Base-by-base conservation (phyloP, 2,797 vertebrate species). In the Gallirallus australis region DNA sequence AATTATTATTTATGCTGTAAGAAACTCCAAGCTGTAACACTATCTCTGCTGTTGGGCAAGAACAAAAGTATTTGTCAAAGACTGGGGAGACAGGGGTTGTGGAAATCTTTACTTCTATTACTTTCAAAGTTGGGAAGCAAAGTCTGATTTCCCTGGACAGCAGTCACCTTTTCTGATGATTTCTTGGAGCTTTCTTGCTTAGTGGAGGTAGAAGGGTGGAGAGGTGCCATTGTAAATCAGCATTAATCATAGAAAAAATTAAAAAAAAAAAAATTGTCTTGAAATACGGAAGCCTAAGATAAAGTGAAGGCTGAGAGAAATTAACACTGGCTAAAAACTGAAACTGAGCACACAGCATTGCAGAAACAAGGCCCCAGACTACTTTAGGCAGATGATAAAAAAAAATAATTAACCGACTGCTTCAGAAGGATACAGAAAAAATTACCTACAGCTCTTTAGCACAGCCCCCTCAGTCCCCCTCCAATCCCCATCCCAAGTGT, bases 401-500 rank as follows among this genome's bases (percentile, higher is more conserved):
- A 86, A 57, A 9, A 59, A 52, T 28, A 14, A 28, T 37, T 28
- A 47, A 45, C 8, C 11, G 30, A 5, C 33, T 71, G 15, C 80
- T 86, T 90, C 72, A 81, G 30, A 88, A 64, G 5, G 24, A 42
- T 14, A 54, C 4, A 71, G 47, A 42, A 75, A 69, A 75, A 2
- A 9, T 69, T 7, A 81, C 31, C 53, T 50, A 11, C 45, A 71
- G n/a, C 24, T 25, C 28, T 20, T 70, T 15, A 63, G 28, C 18
- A 50, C 15, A 5, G 8, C 20, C 14, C 28, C 48, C 31, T 45
- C 25, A 50, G 18, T 69, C 54, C 28, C 30, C 65, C 37, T 54
- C 33, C 33, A 65, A 48, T 3, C 23, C 1, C 5, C 3, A 4
- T 7, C 12, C 19, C 45, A 72, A 2, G 54, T 53, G 5, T 5